phyloP scores from a whole-genome alignment of 2,888 invertebrate genomes.

The Tiliacea citrago region DNA sequence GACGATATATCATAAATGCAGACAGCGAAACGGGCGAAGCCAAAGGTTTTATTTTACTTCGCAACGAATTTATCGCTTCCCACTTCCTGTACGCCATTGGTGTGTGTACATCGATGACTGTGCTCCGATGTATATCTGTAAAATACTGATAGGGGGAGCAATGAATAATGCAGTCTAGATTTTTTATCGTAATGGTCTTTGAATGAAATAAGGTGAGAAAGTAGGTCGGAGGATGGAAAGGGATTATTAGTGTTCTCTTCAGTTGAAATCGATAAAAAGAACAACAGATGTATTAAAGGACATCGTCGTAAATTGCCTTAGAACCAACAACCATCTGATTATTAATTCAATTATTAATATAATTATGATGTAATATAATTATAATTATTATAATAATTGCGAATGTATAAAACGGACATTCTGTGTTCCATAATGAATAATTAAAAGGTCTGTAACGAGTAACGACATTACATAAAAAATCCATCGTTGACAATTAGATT shows the following conservation, averaged over 20 bases:
- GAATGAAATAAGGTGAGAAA: constrained; percentile 40
- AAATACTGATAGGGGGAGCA: constrained; percentile 60
- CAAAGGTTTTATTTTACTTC: constrained; percentile 85
- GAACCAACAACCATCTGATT: too few relatives aligned
- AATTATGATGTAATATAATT: too few relatives aligned
- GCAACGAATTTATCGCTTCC: constrained; percentile 81
- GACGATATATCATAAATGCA: constrained; percentile 80
- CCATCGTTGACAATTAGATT: too few relatives aligned
- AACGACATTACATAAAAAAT: too few relatives aligned
- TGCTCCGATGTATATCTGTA: constrained; percentile 70
- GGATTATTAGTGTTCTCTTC: background rate
- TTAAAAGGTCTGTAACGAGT: too few relatives aligned
- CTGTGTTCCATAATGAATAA: too few relatives aligned
- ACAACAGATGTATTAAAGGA: too few relatives aligned
- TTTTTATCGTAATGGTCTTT: constrained; percentile 47
- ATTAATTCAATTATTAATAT: too few relatives aligned
- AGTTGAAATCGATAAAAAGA: constrained; percentile 3
- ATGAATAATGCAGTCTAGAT: constrained; percentile 64
- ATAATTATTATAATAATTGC: too few relatives aligned
- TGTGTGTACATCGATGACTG: constrained; percentile 68
- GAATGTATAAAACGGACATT: too few relatives aligned
- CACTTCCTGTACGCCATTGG: constrained; percentile 76
- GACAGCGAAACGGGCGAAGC: constrained; percentile 77
- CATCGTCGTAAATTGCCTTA: too few relatives aligned
- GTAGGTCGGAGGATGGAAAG: constrained; percentile 25